Conservation (phyloP, 2,797 vertebrate genomes). For the Micropoecilia bifurca region DNA sequence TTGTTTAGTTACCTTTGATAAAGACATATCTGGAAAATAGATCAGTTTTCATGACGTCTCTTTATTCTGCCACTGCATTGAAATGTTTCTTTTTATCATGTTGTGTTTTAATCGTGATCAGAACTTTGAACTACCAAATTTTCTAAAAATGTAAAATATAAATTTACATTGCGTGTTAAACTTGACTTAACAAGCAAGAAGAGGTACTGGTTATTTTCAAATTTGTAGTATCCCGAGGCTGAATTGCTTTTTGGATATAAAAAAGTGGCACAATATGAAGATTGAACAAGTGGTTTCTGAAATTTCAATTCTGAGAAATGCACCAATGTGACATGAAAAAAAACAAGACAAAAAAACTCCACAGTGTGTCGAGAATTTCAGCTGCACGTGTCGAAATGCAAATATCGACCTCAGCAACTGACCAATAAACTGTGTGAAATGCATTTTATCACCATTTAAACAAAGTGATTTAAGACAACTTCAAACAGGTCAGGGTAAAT, state of each 20-base stretch:
- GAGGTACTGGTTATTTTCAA: not conserved
- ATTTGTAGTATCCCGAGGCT: not conserved
- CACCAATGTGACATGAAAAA: too few relatives aligned
- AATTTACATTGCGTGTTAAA: too few relatives aligned
- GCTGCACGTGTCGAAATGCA: not conserved
- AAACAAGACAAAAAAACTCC: not conserved
- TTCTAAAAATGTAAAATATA: not conserved
- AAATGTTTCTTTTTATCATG: not conserved
- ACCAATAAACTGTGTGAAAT: not conserved
- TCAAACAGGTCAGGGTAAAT: slow-evolving; percentile 42
- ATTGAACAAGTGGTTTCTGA: too few relatives aligned
- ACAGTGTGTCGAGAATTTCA: not conserved
- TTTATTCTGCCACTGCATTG: not conserved
- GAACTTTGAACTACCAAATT: not conserved
- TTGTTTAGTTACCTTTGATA: not conserved
- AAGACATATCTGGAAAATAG: not conserved
- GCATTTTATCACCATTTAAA: too few relatives aligned
- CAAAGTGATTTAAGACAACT: not conserved
- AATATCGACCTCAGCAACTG: not conserved
- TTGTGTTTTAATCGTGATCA: not conserved
- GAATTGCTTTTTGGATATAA: too few relatives aligned
- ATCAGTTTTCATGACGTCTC: not conserved
- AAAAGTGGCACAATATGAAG: too few relatives aligned
- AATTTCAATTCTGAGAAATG: too few relatives aligned
- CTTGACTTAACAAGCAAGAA: not conserved